Base-by-base conservation (phyloP, 2,113 vertebrate genomes). In the Ciconia boyciana region DNA sequence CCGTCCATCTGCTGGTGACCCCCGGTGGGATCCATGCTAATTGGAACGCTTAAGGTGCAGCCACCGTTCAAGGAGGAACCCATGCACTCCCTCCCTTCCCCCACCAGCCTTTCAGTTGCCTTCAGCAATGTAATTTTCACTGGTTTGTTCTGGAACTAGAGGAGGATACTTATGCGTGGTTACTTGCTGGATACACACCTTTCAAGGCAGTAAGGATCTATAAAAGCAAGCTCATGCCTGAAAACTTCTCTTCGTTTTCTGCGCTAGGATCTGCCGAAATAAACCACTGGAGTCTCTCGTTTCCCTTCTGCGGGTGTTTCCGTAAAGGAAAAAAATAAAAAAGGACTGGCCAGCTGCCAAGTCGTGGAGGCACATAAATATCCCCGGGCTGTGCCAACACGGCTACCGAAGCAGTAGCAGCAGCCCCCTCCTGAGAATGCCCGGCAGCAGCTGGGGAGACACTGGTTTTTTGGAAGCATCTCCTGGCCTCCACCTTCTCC, bases 301-400 rank as follows among this genome's bases (percentile, higher is more conserved):
- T 92, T 89, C 70, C n/a, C 39, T 91, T 96, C 61, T 2, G 7
- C 0, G 25, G 49, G 58, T 36, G 48, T 91, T 96, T 76, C 83
- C 79, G 85, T 84, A 61, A 83, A 89, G 46, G 54, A 83, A 83
- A 85, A 52, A 93, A 84, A 44, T 7, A 26, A 79, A 86, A 68
- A 79, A 65, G 36, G 22, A 2, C 43, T 78, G 78, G 89, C 92
- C 3, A 7, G 43, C 81, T 79, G 91, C 93, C 93, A 83, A 69
- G 36, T 21, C 4, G 2, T 29, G n/a, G 70, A 89, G 52, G 54
- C 89, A 79, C 86, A 65, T 15, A 68, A 85, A 69, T 87, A 89
- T 46, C 66, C 52, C 3, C 0, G 36, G 83, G 36, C 70, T 87
- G 48, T 52, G 69, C 83, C 74, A 43, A n/a, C 0, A 0, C 3